These are phyloP conservation scores for Coronaproctus castanopsis DNA, from an alignment of 2,888 invertebrate genomes.

Conservation along the genomic window DNA sequence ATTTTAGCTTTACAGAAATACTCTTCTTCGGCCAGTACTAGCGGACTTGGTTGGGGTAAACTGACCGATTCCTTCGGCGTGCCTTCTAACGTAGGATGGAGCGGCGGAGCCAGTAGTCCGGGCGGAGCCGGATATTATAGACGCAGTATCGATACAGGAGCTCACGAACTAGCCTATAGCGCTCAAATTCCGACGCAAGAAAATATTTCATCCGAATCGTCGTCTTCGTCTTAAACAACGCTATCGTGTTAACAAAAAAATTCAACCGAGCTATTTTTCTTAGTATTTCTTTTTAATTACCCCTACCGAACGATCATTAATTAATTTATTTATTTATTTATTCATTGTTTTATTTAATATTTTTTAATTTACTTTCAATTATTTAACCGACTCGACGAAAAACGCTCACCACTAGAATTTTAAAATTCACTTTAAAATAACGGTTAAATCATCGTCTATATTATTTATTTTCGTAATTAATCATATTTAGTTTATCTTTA, in stretches of 20 bases:
- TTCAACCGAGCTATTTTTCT: too few species aligned
- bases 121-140: slow-evolving; percentile 31
- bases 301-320: too few species aligned
- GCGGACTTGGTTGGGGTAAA: slow-evolving; percentile 20
- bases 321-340: too few species aligned
- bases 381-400: too few species aligned
- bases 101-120: slow-evolving; percentile 26
- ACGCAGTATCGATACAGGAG: slow-evolving; percentile 31
- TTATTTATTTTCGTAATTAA: too few species aligned
- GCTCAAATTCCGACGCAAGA: slow-evolving; percentile 31
- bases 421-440: too few species aligned
- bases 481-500: too few species aligned
- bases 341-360: too few species aligned
- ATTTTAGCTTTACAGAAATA: slow-evolving; percentile 48
- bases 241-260: neutral
- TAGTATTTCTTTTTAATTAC: too few species aligned
- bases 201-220: neutral
- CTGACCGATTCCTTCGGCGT: slow-evolving; percentile 18
- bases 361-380: too few species aligned
- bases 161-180: slow-evolving; percentile 50
- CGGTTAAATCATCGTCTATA: too few species aligned
- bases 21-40: slow-evolving; percentile 32
- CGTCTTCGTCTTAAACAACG: slow-evolving; percentile 2
- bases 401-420: too few species aligned
- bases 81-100: slow-evolving; percentile 19